Evolutionary conservation across 1,140 invertebrate species (phyloP).

Genomic region (Polyergus mexicanus): DNA sequence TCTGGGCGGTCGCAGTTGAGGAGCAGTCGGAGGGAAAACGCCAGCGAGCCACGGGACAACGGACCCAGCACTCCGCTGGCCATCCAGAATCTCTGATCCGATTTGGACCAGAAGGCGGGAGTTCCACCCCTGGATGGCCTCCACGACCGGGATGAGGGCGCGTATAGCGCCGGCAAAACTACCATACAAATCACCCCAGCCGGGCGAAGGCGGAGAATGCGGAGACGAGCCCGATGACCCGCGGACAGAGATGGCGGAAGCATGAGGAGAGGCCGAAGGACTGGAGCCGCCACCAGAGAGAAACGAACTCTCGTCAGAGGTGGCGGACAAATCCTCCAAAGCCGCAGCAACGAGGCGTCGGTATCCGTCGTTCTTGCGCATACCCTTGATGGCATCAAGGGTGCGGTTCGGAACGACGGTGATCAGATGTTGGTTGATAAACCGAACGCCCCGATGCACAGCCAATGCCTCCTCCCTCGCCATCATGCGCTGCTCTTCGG

Average conservation of each 20-base stretch:
- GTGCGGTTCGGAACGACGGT: background rate
- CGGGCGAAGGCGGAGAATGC: background rate
- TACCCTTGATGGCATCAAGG: conserved; percentile 4
- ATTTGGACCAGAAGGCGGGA: background rate
- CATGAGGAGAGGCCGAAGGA: background rate
- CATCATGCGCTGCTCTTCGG: conserved; percentile 6
- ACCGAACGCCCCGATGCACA: background rate
- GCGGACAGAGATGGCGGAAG: background rate
- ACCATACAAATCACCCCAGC: background rate
- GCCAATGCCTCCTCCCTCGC: background rate
- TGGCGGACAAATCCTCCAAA: background rate
- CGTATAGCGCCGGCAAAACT: background rate
- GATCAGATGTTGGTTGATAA: background rate
- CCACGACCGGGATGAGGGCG: background rate
- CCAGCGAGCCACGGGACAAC: background rate
- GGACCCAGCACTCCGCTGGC: background rate
- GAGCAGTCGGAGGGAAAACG: background rate
- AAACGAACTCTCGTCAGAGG: too few species aligned
- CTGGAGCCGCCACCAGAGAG: background rate
- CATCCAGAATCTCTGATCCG: background rate
- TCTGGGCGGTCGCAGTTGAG: background rate
- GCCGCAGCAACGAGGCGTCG: background rate
- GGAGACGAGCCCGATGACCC: background rate
- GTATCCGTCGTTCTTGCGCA: background rate
- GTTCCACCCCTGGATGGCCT: conserved; percentile 9